Evolutionary conservation across 2,113 vertebrate species (phyloP), one percentile per base, ranked within the genome.

Genomic region (Peucedramus taeniatus): DNA sequence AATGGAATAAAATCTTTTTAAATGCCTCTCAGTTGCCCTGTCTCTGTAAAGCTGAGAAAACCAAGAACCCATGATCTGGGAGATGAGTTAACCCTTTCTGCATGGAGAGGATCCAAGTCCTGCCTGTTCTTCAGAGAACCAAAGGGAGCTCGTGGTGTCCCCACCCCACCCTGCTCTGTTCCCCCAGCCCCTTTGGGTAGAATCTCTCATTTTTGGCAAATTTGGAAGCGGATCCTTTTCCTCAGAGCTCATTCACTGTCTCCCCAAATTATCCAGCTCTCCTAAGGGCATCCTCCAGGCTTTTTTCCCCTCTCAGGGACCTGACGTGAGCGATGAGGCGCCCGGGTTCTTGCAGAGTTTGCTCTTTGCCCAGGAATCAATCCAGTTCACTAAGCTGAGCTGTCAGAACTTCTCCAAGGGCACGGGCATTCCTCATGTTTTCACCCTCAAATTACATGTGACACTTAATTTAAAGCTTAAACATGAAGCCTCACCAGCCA

Each of bases 351-450:
- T 87, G 89, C 83, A n/a, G 72, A 63, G 17, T 60, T 91, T 83
- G 84, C 81, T 89, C 86, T 83, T 91, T 63, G 76, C 50, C 86
- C 86, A 70, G 44, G 40, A 85, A 83, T 87, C 89, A 80, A 23
- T 81, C 60, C 47, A 40, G 23, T 15, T 63, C 76, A 10, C 89
- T 33, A 8, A 79, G 74, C 0, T 81, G 78, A 83, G 39, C 76
- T 93, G 84, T 76, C 96, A 86, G 3, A 86, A 81, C 51, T 83
- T 80, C 84, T 94, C 84, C 90, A 90, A 87, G 89, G 89, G 64
- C 81, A 61, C 1, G 39, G 75, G 20, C 30, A 12, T 66, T 49
- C 50, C 82, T 92, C 83, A 22, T 39, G 60, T 76, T 93, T 74
- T 66, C 72, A 42, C 75, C 22, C 3, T 70, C 93, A 53, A 82